A percentile compares a stretch with the other conserved stretches of the same genome.
phyloP scores from a whole-genome alignment of 1,140 invertebrate genomes.

The Calliphora vicina region DNA sequence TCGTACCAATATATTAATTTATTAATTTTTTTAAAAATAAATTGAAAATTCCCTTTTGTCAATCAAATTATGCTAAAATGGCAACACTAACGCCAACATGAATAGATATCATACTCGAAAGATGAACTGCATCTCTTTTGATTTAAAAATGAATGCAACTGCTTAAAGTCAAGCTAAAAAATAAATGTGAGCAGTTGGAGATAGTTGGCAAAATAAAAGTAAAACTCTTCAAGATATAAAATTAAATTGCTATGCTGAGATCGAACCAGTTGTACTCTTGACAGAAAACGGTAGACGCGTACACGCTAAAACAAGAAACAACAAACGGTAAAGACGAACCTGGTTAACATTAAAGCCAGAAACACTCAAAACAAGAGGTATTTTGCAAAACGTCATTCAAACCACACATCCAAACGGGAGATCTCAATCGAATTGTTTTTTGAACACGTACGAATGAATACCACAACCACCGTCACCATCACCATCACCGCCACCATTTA shows the following conservation, averaged over 20 bases:
- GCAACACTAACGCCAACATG: background rate
- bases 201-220: background rate
- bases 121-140: background rate
- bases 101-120: background rate
- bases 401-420: background rate
- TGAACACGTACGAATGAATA: background rate
- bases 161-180: too few species aligned
- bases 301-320: background rate
- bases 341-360: background rate
- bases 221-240: constrained; percentile 13
- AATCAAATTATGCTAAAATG: too few species aligned
- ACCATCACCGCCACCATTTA: too few species aligned
- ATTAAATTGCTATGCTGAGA: background rate
- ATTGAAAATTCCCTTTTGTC: too few species aligned
- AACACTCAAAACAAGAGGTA: background rate
- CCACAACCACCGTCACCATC: background rate
- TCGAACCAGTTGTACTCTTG: constrained; percentile 4
- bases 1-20: too few species aligned
- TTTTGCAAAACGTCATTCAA: background rate
- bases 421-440: background rate
- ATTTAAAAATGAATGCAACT: too few species aligned
- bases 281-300: constrained; percentile 2
- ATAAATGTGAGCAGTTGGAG: background rate
- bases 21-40: too few species aligned
- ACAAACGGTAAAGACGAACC: background rate